Evolutionary conservation across 2,113 vertebrate genomes (phyloP).

Genomic region (Balaeniceps rex): DNA sequence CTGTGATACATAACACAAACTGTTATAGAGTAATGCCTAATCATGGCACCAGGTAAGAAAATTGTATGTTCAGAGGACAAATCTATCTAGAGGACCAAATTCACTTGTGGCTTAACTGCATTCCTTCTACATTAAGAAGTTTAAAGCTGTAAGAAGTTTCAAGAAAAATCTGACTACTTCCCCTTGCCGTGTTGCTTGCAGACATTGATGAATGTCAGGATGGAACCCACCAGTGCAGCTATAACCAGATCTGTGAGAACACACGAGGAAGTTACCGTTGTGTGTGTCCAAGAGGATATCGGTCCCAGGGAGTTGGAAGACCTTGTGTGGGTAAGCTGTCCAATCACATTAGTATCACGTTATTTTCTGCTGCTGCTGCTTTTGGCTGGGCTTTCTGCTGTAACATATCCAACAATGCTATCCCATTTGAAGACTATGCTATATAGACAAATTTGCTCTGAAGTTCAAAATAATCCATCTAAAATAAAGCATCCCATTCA

Average conservation of each 20-base stretch:
- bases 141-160: not conserved
- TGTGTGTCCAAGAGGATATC: conserved; percentile 86
- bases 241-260: conserved; percentile 97
- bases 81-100: not conserved
- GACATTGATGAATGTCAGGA: conserved; percentile 93
- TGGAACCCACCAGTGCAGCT: conserved; percentile 90
- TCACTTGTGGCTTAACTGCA: not conserved
- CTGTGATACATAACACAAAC: not conserved
- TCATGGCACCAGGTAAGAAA: not conserved
- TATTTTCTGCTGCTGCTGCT: not conserved
- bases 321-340: conserved; percentile 87
- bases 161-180: not conserved
- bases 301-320: conserved; percentile 84
- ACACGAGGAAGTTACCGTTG: conserved; percentile 90
- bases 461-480: not conserved
- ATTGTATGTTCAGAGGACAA: not conserved
- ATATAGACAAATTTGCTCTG: not conserved
- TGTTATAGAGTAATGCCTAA: not conserved
- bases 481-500: not conserved
- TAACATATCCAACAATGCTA: not conserved
- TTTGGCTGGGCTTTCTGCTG: not conserved
- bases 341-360: not conserved
- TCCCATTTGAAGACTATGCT: not conserved
- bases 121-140: accelerated
- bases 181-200: conserved; percentile 46